Percentiles rank a stretch among this genome's conserved stretches.
Evolutionary conservation across 2,797 vertebrate species (phyloP).

Genomic region (Sphenopsis melanotis): DNA sequence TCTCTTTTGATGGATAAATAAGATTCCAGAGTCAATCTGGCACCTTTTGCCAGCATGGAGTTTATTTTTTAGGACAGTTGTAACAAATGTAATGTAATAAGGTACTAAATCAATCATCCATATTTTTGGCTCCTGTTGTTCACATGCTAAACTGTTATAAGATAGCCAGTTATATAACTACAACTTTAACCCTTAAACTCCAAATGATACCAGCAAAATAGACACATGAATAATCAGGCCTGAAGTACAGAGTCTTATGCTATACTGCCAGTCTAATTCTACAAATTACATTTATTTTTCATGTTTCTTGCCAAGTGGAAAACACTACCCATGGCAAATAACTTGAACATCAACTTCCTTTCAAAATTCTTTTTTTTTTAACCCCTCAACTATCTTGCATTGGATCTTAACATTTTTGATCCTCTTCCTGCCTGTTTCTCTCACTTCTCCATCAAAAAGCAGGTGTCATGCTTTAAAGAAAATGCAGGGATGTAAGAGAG

Average conservation of each 20-base stretch:
- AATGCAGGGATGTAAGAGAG: neutral
- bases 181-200: neutral
- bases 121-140: conserved; percentile 13
- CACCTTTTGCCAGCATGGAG: neutral
- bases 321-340: neutral
- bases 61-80: neutral
- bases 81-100: conserved; percentile 23
- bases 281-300: neutral
- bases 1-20: neutral
- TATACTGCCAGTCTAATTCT: neutral
- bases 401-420: neutral
- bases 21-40: neutral
- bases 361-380: neutral
- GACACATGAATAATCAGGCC: neutral
- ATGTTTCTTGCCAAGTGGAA: neutral
- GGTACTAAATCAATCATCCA: conserved; percentile 11
- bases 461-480: neutral
- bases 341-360: neutral
- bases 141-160: neutral
- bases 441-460: neutral
- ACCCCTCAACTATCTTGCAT: neutral
- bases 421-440: neutral
- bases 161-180: conserved; percentile 5
- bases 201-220: neutral
- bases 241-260: neutral